Evolutionary conservation across 1,140 invertebrate species (phyloP).

Genomic region (Aphidius gifuensis): DNA sequence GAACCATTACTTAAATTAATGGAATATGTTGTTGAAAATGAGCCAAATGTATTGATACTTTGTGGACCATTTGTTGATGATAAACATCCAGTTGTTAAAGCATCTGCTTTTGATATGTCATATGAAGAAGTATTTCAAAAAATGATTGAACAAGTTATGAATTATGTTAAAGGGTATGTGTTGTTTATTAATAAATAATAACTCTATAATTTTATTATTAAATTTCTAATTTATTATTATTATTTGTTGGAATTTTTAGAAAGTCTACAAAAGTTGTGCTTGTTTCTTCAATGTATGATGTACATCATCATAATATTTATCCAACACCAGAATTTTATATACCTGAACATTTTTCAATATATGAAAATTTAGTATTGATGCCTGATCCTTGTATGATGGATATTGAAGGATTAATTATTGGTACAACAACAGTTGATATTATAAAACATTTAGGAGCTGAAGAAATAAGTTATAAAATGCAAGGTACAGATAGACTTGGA

Average conservation of each 20-base stretch:
- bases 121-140: constrained; percentile 71
- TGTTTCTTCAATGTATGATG: constrained; percentile 73
- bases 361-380: constrained; percentile 61
- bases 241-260: constrained; percentile 51
- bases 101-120: constrained; percentile 47
- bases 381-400: constrained; percentile 79
- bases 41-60: constrained; percentile 78
- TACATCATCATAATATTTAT: constrained; percentile 73
- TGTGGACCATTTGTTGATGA: constrained; percentile 78
- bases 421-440: constrained; percentile 77
- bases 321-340: constrained; percentile 71
- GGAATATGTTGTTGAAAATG: constrained; percentile 62
- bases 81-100: constrained; percentile 48
- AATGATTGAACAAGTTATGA: constrained; percentile 64
- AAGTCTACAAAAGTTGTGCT: constrained; percentile 68
- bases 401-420: constrained; percentile 74
- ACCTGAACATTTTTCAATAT: constrained; percentile 43
- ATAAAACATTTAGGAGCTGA: constrained; percentile 75
- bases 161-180: constrained; percentile 53
- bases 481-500: constrained; percentile 62
- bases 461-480: constrained; percentile 62
- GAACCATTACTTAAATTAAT: constrained; percentile 80
- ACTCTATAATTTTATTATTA: constrained; percentile 7
- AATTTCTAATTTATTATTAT: constrained; percentile 12
- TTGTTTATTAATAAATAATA: constrained; percentile 15